Conservation (phyloP, 2,797 vertebrate species). For the Sebastes steindachneri region DNA sequence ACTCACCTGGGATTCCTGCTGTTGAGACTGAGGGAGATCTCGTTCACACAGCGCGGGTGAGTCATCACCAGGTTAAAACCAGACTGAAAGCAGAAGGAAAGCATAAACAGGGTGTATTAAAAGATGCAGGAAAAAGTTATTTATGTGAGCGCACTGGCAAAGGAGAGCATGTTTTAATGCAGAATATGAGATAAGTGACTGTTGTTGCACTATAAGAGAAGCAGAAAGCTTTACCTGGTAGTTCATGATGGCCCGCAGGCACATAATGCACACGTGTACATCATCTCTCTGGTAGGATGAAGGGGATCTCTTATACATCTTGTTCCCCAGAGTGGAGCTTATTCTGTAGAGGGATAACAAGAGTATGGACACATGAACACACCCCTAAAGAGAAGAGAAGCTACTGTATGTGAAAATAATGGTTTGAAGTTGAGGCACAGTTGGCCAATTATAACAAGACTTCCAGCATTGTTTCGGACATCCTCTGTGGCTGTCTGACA, state of each 20-base stretch:
- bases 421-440: background rate
- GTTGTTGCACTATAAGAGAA: background rate
- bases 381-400: background rate
- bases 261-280: slow-evolving; percentile 97
- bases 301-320: slow-evolving; percentile 85
- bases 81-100: slow-evolving; percentile 80
- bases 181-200: background rate
- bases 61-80: slow-evolving; percentile 98
- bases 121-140: background rate
- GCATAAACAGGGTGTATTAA: background rate
- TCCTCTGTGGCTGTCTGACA: background rate
- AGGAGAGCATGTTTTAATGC: background rate
- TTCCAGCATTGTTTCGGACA: background rate
- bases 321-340: slow-evolving; percentile 83
- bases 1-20: slow-evolving; percentile 93
- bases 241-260: slow-evolving; percentile 98
- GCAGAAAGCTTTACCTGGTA: slow-evolving; percentile 86
- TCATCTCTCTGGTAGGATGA: slow-evolving; percentile 91
- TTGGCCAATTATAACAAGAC: background rate
- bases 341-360: slow-evolving; percentile 79
- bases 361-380: background rate
- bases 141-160: background rate
- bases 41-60: slow-evolving; percentile 94
- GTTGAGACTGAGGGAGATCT: slow-evolving; percentile 97
- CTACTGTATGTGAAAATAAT: background rate